Evolutionary conservation across 2,888 invertebrate species (phyloP).

Genomic region (Hipparchia semele): DNA sequence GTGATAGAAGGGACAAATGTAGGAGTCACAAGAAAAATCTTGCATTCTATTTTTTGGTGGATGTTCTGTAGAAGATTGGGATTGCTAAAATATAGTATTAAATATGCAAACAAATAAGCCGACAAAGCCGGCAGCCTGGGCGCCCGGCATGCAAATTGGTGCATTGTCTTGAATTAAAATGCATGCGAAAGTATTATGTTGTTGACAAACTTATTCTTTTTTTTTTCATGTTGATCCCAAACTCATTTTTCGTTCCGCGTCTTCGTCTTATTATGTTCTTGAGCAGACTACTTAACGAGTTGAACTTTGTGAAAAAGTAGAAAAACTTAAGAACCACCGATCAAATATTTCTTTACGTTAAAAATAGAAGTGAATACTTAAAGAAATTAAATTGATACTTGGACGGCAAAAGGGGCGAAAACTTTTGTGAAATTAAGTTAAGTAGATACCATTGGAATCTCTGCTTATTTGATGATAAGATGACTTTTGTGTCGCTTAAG

Average conservation of each 20-base stretch:
- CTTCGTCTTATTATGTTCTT: neutral
- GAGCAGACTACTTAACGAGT: neutral
- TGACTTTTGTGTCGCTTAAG: no score
- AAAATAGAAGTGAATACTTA: no score
- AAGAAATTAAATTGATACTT: no score
- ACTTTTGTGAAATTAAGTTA: no score
- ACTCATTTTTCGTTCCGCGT: neutral
- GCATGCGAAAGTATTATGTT: constrained; percentile 18
- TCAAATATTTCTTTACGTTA: neutral
- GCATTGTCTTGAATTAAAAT: constrained; percentile 30
- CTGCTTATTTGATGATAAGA: no score
- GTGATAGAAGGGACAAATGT: no score
- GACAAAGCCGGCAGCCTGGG: constrained; percentile 29
- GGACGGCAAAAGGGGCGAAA: no score
- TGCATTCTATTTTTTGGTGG: neutral
- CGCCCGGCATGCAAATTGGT: constrained; percentile 27
- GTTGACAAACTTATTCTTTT: constrained; percentile 14
- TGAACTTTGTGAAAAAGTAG: neutral
- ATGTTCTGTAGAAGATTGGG: constrained; percentile 2
- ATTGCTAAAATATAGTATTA: constrained; percentile 15
- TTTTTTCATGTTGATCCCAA: constrained; percentile 3
- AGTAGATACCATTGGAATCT: no score
- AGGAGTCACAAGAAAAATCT: no score
- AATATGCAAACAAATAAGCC: constrained; percentile 19
- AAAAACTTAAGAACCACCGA: neutral